Base-by-base conservation (phyloP, 1,140 invertebrate genomes). In the Eulimnadia texana region DNA sequence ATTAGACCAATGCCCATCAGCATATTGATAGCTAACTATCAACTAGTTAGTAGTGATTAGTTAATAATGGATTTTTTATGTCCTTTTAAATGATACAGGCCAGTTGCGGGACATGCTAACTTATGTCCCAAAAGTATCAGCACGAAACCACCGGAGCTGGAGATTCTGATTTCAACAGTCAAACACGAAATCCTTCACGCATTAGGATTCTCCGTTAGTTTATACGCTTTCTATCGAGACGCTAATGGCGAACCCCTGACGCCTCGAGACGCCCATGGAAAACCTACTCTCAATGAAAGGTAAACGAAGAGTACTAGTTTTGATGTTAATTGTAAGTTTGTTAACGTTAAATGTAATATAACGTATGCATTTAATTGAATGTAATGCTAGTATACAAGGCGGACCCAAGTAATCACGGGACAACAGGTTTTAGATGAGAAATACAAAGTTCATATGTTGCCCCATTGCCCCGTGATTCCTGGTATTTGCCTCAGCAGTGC, bases 181-280 rank as follows among this genome's bases (percentile, higher is more conserved):
- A 98, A 99, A 74, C 96, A 99, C 75, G 96, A 99, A 74, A 98
- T 99, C 70, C 77, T 98, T 0, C 96, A 99, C 76, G 94, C 95
- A 0, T 75, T 99, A 29, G 93, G 93, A 1, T 97, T 98, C 76
- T 95, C 93, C 9, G 86, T 95, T 0, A 93, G 90, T 54, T 77
- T 98, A 11, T 98, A 90, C 72, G 94, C 93, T 0, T 98, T 96
- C 74, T 95, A 88, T 73, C 76, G 88, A 66, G 92, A 97, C 72
- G 80, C 84, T 52, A 76, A 86, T 42, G 93, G 93, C 0, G 79
- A 84, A 27, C 93, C 93, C 0, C 75, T 93, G 16, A 96, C 92
- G 0, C 79, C 81, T 16, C 75, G 93, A 56, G 81, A 81, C 20
- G 82, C 89, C 67, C 91, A 88, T 3, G 90, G 90, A 27, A 93